Base-by-base conservation (phyloP, 92 coral and sea anemone genomes). In the Desmophyllum pertusum region DNA sequence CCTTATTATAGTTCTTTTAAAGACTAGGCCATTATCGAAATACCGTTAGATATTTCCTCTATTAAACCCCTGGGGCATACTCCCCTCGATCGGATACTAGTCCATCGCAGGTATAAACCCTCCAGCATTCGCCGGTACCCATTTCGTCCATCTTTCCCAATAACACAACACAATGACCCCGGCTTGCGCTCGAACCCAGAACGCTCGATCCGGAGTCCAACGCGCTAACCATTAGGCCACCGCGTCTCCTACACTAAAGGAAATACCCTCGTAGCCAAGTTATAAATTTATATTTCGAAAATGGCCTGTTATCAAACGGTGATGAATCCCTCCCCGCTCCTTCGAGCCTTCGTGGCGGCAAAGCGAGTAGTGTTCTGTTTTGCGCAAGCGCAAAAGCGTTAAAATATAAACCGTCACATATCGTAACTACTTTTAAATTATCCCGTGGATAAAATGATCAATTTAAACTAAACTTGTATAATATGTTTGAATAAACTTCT, bases 321-420 rank as follows among this genome's bases (percentile, higher is more conserved):
- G 5, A 30, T 10, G 10, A 15, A 67, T 4, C 42, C 29, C 1
- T 67, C 18, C 33, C 42, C 45, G 27, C 42, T 67, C 73, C 73
- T 5, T 67, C 33, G 42, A 67, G 73, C 42, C 73, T 35, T 67
- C 51, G 74, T 40, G 80, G 67, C 55, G 48, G 72, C 35, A 13
- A 45, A 63, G 66, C 81, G 75, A 52, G 45, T 30, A 65, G 76
- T 76, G 83, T 53, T 43, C 73, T 59, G 42, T 75, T 80, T 57
- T 66, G 83, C 83, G 83, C 87, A 67, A 46, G 88, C 88, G 91
- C 81, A 88, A 88, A 88, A 45, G 76, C 78, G 75, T 75, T 87
- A 43, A 61, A 69, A 68, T 57, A 14, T 23, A 48, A 61, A 76
- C 55, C 70, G 85, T 81, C 42, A 69, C 85, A 46, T 48, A 70